These are phyloP conservation scores for Cylindroiulus punctatus DNA, from an alignment of 2,888 invertebrate genomes.

Conservation along the genomic window DNA sequence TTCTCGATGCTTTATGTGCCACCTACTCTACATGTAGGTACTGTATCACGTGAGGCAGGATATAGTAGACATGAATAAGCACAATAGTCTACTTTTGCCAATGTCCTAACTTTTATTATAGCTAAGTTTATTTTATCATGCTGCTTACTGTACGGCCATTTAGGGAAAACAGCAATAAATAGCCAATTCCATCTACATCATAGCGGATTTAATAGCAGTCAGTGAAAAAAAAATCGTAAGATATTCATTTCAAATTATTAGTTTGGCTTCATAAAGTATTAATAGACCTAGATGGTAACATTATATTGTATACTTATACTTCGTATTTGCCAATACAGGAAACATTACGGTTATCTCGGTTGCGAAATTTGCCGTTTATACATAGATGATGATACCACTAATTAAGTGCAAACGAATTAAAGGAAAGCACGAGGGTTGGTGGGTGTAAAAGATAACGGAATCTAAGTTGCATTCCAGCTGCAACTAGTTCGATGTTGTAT, in stretches of 20 bases:
- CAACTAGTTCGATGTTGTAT: not conserved
- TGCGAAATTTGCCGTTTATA: not conserved
- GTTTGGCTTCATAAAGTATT: not conserved
- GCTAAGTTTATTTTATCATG: too few relatives aligned
- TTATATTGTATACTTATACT: not conserved
- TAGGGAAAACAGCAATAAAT: too few relatives aligned
- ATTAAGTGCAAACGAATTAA: not conserved
- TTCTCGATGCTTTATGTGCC: not conserved
- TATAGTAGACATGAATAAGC: too few relatives aligned
- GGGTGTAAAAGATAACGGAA: not conserved
- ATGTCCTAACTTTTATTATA: too few relatives aligned
- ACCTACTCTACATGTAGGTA: not conserved
- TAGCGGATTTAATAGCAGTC: too few relatives aligned
- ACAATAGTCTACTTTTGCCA: too few relatives aligned
- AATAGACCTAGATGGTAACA: not conserved
- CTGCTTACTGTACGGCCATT: too few relatives aligned
- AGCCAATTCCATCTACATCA: too few relatives aligned
- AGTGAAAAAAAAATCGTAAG: not conserved
- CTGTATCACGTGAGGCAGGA: not conserved
- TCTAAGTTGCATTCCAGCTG: not conserved
- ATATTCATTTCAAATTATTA: not conserved
- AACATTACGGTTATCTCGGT: not conserved
- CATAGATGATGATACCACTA: not conserved
- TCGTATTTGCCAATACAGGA: not conserved
- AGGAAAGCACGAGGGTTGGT: not conserved